Evolutionary conservation across 2,113 vertebrate species (phyloP).

Genomic region (Eptesicus fuscus): DNA sequence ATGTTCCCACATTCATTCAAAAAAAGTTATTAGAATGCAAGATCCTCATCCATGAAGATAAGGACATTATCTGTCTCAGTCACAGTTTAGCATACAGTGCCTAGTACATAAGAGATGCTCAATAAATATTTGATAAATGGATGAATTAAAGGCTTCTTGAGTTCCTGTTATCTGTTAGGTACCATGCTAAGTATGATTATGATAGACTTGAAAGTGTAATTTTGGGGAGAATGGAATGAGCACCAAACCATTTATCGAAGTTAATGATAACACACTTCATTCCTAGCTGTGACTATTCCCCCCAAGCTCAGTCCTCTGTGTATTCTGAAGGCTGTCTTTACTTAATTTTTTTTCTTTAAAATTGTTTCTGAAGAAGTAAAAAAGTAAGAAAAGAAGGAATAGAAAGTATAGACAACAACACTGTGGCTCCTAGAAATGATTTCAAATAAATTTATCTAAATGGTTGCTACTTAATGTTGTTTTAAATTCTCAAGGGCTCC

Average conservation of each 20-base stretch:
- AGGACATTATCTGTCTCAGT: background rate
- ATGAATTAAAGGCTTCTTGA: background rate
- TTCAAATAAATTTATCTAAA: conserved; percentile 35
- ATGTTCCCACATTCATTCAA: background rate
- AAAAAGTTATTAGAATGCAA: background rate
- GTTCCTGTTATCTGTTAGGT: background rate
- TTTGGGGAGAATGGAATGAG: conserved; percentile 21
- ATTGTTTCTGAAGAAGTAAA: background rate
- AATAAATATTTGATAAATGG: background rate
- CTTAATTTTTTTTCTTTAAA: background rate
- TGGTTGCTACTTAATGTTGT: conserved; percentile 13
- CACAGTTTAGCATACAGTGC: background rate
- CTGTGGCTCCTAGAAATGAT: background rate
- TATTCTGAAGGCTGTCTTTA: conserved; percentile 4
- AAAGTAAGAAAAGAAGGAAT: background rate
- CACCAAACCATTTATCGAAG: conserved; percentile 2
- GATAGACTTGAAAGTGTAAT: background rate
- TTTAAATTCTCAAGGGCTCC: conserved; percentile 20
- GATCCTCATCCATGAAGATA: background rate
- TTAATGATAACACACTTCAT: conserved; percentile 20
- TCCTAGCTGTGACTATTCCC: conserved; percentile 8
- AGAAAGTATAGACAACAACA: background rate
- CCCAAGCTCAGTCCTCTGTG: background rate
- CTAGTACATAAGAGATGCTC: background rate
- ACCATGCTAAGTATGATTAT: background rate